Conservation (phyloP, 92 coral and sea anemone genomes). For the Virgularia gustaviana region DNA sequence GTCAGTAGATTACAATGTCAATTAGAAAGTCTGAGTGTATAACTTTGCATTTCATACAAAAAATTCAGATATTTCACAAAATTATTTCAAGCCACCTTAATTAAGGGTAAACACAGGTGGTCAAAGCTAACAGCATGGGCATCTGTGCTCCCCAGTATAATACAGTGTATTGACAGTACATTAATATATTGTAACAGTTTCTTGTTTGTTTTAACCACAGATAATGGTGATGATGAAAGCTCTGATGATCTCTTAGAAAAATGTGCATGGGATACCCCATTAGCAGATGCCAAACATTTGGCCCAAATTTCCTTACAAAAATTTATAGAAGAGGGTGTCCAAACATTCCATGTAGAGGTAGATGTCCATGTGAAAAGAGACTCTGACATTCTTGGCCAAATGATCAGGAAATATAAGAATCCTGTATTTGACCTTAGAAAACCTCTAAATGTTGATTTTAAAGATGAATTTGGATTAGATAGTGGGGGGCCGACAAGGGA, state of each 20-base stretch:
- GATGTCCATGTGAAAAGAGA: constrained; percentile 34
- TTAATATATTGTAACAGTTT: background rate
- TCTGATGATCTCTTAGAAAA: background rate
- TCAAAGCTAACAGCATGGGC: background rate
- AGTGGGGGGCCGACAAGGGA: constrained; percentile 45
- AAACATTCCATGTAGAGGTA: constrained; percentile 29
- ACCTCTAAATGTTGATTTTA: constrained; percentile 37
- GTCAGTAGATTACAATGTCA: too few species aligned
- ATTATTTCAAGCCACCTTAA: too few species aligned
- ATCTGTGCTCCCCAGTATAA: background rate
- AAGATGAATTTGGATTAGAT: constrained; percentile 36
- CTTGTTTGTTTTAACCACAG: constrained; percentile 1
- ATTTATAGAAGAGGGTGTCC: constrained; percentile 42
- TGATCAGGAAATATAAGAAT: constrained; percentile 51
- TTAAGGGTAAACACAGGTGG: too few species aligned
- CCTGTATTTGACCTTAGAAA: constrained; percentile 38
- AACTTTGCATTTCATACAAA: too few species aligned
- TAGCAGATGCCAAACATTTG: constrained; percentile 20
- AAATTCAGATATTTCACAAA: too few species aligned
- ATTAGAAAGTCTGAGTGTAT: too few species aligned
- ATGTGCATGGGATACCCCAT: constrained; percentile 28
- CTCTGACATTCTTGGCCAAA: constrained; percentile 40
- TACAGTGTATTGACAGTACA: background rate
- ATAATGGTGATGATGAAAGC: constrained; percentile 2
- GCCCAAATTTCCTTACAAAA: constrained; percentile 24